Base-by-base conservation (phyloP, 2,113 vertebrate species). In the Pollachius pollachius region DNA sequence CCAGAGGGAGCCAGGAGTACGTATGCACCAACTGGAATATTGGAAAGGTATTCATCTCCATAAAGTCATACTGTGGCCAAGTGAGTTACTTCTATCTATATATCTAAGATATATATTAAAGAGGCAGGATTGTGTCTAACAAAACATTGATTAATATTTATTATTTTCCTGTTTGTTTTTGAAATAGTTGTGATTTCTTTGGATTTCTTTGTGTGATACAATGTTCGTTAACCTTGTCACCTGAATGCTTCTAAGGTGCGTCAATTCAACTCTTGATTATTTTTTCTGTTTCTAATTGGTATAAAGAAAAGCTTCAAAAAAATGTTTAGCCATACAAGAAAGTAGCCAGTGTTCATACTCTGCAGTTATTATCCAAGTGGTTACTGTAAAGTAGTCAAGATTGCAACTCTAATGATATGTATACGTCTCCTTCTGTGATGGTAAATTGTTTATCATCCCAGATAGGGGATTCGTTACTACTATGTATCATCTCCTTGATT, bases 91-190 rank as follows among this genome's bases (percentile, higher is more conserved):
- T 34, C 30, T 34, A 34, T 34, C 30, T 34, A 73, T 71, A 64
- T 59, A 17, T 62, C 59, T 69, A 34, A 34, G 30, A 78, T 70
- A 34, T 60, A 17, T 63, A 71, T 21, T 73, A 59, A 62, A 67
- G 41, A 56, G 34, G 34, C 65, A 71, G 69, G 64, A 84, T 60
- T 74, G 70, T 62, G 65, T 76, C 71, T 65, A 75, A 83, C 18
- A 76, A 67, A 79, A 67, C 2, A 70, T 70, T 62, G 67, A 74
- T 76, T 74, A 71, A 71, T 81, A 68, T 83, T 75, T 85, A 80
- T 79, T 71, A 65, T 69, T 73, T 71, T 74, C 37, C 41, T 13
- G 54, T 71, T 23, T 74, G 18, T 15, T 70, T 17, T 16, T 57
- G 66, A 57, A 74, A 41, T 81, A 81, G 70, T 63, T 57, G 68